A percentile compares a stretch with the other conserved stretches of the same genome.
Evolutionary conservation across 2,888 invertebrate species (phyloP).

Genomic region (Dynastes grantii): DNA sequence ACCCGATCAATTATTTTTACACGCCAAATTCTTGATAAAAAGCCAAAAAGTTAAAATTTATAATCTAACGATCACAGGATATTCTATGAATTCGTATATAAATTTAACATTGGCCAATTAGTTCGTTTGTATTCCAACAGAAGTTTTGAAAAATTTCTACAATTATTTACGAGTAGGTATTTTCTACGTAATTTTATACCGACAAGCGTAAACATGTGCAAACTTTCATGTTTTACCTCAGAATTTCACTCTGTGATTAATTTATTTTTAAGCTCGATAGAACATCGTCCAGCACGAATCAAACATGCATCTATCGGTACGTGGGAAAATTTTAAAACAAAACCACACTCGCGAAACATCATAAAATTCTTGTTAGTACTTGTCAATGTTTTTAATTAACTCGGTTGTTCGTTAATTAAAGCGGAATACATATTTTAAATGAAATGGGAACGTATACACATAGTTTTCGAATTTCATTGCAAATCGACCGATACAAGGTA

Average conservation of each 20-base stretch:
- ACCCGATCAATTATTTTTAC: slow-evolving; percentile 36
- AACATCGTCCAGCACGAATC: too few species aligned
- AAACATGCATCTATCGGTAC: too few species aligned
- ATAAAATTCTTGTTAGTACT: slow-evolving; percentile 4
- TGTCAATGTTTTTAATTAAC: too few species aligned
- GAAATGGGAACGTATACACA: neutral
- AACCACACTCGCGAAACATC: neutral
- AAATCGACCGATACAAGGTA: neutral
- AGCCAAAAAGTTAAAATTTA: slow-evolving; percentile 27
- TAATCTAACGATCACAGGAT: slow-evolving; percentile 9
- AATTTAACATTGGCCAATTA: slow-evolving; percentile 29
- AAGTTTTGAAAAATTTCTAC: neutral
- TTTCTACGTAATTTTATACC: too few species aligned
- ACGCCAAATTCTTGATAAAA: slow-evolving; percentile 22
- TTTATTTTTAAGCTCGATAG: too few species aligned
- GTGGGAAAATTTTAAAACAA: too few species aligned
- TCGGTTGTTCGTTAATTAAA: neutral
- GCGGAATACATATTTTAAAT: slow-evolving; percentile 1
- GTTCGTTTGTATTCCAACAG: slow-evolving; percentile 7
- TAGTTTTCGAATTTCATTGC: neutral
- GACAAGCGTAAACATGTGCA: neutral
- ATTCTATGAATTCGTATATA: neutral
- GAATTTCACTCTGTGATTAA: too few species aligned
- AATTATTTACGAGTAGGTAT: neutral
- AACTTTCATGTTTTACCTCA: neutral